Conservation (phyloP, 2,888 invertebrate genomes). For the Drosophila leonis region DNA sequence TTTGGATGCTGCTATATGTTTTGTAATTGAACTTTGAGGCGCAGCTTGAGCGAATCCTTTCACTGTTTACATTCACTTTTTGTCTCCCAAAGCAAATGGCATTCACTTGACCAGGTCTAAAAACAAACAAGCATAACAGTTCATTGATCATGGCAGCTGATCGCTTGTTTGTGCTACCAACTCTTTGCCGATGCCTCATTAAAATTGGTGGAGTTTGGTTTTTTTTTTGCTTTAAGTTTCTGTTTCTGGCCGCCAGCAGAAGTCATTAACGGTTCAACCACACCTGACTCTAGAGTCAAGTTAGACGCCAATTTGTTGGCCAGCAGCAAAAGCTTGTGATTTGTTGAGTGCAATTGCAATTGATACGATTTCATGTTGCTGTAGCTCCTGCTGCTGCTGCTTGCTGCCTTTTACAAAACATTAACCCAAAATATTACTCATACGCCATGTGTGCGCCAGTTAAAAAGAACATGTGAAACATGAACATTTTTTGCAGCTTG, state of each 20-base stretch:
- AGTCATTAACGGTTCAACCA: conserved; percentile 53
- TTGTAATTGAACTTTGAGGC: conserved; percentile 3
- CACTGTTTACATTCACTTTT: conserved; percentile 67
- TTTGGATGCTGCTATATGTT: background rate
- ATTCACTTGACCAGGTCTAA: conserved; percentile 56
- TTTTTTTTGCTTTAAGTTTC: background rate
- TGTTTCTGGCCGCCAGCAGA: conserved; percentile 31
- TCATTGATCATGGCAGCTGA: conserved; percentile 47
- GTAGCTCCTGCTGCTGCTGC: background rate
- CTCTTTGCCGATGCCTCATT: conserved; percentile 39
- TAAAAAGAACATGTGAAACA: conserved; percentile 31
- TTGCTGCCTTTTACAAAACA: conserved; percentile 35
- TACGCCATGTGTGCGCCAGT: conserved; percentile 42
- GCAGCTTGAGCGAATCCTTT: conserved; percentile 65
- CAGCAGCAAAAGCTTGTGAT: conserved; percentile 46
- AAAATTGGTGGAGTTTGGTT: conserved; percentile 9
- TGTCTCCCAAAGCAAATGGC: conserved; percentile 41
- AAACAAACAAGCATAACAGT: conserved; percentile 41
- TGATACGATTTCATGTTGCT: conserved; percentile 50
- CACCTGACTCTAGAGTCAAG: conserved; percentile 42
- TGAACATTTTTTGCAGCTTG: conserved; percentile 21
- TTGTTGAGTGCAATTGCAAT: conserved; percentile 56
- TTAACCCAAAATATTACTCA: conserved; percentile 61
- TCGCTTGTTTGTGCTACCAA: conserved; percentile 32
- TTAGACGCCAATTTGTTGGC: conserved; percentile 35